These are phyloP conservation scores for Potorous gilbertii DNA, from an alignment of 2,797 vertebrate species.

Conservation along the genomic window DNA sequence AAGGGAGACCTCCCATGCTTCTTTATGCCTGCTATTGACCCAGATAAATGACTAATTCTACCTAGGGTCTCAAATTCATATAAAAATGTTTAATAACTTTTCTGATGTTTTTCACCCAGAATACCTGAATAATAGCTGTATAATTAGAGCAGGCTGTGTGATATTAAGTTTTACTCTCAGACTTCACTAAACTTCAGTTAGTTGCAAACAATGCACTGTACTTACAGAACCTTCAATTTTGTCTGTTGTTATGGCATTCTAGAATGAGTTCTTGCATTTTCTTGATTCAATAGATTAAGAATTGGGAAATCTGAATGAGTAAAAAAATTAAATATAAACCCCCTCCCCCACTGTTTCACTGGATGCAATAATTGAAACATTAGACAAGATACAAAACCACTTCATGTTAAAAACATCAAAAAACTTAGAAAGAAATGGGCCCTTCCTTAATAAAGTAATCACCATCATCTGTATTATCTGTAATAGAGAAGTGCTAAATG, in stretches of 20 bases:
- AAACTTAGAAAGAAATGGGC: background rate
- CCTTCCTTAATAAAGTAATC: background rate
- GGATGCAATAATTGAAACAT: background rate
- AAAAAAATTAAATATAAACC: background rate
- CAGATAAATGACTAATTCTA: conserved; percentile 1
- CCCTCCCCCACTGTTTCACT: background rate
- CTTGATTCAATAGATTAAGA: conserved; percentile 29
- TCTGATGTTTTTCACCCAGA: background rate
- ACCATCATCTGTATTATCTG: background rate
- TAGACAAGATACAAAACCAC: background rate
- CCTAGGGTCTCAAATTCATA: conserved; percentile 17
- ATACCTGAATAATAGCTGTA: background rate
- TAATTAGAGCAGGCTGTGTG: background rate
- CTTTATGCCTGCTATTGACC: conserved; percentile 25
- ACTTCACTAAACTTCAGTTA: background rate
- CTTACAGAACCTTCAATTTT: background rate
- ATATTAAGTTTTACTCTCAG: background rate
- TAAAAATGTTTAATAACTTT: background rate
- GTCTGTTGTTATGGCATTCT: background rate
- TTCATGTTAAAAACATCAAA: background rate
- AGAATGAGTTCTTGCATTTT: background rate
- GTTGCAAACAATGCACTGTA: background rate
- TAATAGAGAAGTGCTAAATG: background rate
- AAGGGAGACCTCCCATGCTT: background rate
- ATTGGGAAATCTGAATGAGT: background rate